A percentile compares a stretch with the other conserved stretches of the same genome.
These are phyloP conservation scores for Neoscelio sp. DNA, from an alignment of 2,888 invertebrate species.

Conservation along the genomic window DNA sequence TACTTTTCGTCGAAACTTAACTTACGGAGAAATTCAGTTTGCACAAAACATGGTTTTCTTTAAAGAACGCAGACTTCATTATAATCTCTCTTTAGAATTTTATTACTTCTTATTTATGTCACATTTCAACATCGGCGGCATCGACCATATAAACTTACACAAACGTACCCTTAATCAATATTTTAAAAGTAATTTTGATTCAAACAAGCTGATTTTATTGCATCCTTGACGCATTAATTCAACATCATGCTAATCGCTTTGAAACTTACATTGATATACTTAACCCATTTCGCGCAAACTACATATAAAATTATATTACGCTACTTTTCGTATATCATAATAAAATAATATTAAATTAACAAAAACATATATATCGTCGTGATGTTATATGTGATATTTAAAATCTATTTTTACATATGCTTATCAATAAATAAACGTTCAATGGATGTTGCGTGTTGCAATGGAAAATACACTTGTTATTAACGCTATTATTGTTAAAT, in stretches of 20 bases:
- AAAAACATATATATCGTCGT: slow-evolving; percentile 20
- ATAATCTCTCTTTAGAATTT: slow-evolving; percentile 15
- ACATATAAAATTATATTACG: slow-evolving; percentile 7
- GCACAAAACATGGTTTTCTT: background rate
- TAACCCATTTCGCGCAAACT: slow-evolving; percentile 48
- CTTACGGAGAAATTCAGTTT: background rate
- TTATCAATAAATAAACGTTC: slow-evolving; percentile 48
- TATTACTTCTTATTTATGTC: slow-evolving; percentile 43
- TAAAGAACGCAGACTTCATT: background rate
- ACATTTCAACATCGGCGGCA: slow-evolving; percentile 3
- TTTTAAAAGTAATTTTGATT: slow-evolving; percentile 44
- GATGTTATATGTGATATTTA: slow-evolving; percentile 13
- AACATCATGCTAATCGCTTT: slow-evolving; percentile 2
- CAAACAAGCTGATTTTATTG: slow-evolving; percentile 12
- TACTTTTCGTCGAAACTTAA: too few relatives aligned
- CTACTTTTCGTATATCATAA: slow-evolving; percentile 14
- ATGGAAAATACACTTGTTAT: slow-evolving; percentile 4
- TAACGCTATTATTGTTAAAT: slow-evolving; percentile 19
- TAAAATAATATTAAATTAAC: slow-evolving; percentile 39
- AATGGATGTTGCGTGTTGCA: slow-evolving; percentile 20
- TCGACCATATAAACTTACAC: slow-evolving; percentile 14
- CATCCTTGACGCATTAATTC: background rate
- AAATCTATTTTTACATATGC: slow-evolving; percentile 32
- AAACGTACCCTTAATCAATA: slow-evolving; percentile 14
- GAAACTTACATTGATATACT: slow-evolving; percentile 6